phyloP scores from a whole-genome alignment of 2,888 invertebrate species.

The Pollenia amentaria region DNA sequence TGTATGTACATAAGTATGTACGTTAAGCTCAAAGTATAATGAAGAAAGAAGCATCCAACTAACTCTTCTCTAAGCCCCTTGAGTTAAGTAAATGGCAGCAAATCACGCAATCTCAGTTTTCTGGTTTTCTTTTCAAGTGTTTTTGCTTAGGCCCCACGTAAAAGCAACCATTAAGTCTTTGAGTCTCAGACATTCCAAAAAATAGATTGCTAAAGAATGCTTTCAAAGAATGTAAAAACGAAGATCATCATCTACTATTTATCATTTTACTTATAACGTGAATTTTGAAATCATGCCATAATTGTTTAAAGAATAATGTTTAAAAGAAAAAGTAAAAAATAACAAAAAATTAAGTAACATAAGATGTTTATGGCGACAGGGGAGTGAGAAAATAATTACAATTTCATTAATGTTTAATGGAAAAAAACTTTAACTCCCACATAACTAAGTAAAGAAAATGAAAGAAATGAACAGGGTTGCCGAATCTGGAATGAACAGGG shows the following conservation, averaged over 20 bases:
- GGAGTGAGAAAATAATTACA: slow-evolving; percentile 52
- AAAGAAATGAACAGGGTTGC: neutral
- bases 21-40: slow-evolving; percentile 4
- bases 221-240: slow-evolving; percentile 55
- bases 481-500: too few relatives aligned
- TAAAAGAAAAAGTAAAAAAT: neutral
- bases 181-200: slow-evolving; percentile 27
- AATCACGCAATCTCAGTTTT: slow-evolving; percentile 65
- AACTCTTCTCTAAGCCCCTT: slow-evolving; percentile 10
- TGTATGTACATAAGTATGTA: too few relatives aligned
- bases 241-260: slow-evolving; percentile 51
- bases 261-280: slow-evolving; percentile 68
- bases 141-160: slow-evolving; percentile 42
- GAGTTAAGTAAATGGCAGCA: slow-evolving; percentile 22
- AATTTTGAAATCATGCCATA: slow-evolving; percentile 57
- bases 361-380: slow-evolving; percentile 22
- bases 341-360: slow-evolving; percentile 48
- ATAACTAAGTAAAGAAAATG: slow-evolving; percentile 12
- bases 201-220: slow-evolving; percentile 14
- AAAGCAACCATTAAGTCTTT: slow-evolving; percentile 55
- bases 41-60: slow-evolving; percentile 10
- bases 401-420: slow-evolving; percentile 17
- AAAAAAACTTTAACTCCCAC: slow-evolving; percentile 40
- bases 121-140: slow-evolving; percentile 45
- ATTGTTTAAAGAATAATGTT: neutral